Conservation (phyloP, 2,888 invertebrate genomes). For the Diarsia brunnea region DNA sequence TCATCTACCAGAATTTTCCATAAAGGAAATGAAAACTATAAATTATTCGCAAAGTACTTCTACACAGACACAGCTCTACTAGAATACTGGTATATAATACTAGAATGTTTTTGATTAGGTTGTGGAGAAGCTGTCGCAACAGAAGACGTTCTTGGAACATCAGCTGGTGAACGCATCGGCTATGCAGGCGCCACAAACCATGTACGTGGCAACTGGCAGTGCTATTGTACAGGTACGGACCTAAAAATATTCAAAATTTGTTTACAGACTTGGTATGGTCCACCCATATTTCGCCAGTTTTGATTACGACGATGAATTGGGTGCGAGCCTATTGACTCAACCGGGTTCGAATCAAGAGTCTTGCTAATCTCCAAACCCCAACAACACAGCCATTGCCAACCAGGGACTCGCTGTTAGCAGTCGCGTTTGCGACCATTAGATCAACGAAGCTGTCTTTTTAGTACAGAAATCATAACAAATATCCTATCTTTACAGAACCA, state of each 20-base stretch:
- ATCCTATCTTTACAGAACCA: constrained; percentile 84
- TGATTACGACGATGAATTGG: neutral
- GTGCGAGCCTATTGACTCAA: neutral
- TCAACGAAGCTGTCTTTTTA: neutral
- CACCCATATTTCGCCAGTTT: neutral
- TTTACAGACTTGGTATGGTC: no score
- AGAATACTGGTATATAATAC: neutral
- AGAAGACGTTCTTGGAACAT: constrained; percentile 79
- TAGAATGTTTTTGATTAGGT: constrained; percentile 63
- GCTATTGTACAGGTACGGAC: constrained; percentile 84
- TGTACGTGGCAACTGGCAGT: constrained; percentile 85
- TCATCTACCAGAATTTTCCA: neutral
- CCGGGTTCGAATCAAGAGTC: neutral
- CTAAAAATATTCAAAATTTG: neutral
- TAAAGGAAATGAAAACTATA: neutral
- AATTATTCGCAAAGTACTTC: neutral
- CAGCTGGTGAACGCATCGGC: constrained; percentile 66
- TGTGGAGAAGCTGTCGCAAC: constrained; percentile 76
- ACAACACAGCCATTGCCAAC: no score
- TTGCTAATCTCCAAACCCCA: neutral
- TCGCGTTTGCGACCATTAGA: neutral
- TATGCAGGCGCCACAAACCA: constrained; percentile 53
- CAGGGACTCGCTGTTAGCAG: no score
- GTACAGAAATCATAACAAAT: constrained; percentile 54
- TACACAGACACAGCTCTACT: neutral